Evolutionary conservation across 2,113 vertebrate genomes (phyloP).

Genomic region (Tragelaphus imberbis): DNA sequence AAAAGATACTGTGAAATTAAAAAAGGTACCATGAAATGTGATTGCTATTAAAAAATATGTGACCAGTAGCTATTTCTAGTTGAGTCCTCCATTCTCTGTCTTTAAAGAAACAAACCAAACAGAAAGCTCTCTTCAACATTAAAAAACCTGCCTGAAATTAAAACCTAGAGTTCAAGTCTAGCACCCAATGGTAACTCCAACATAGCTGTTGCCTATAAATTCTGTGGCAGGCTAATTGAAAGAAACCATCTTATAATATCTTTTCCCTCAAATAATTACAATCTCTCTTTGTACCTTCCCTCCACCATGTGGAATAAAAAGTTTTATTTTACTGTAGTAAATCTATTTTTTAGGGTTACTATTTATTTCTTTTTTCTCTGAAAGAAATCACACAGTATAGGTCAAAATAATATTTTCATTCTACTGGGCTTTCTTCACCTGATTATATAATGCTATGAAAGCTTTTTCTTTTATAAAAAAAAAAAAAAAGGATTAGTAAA

Average conservation of each 20-base stretch:
- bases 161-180: background rate
- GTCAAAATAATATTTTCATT: slow-evolving; percentile 34
- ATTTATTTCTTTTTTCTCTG: background rate
- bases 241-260: background rate
- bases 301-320: slow-evolving; percentile 42
- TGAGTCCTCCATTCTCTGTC: slow-evolving; percentile 19
- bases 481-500: background rate
- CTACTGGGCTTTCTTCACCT: slow-evolving; percentile 32
- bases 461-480: background rate
- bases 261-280: slow-evolving; percentile 1
- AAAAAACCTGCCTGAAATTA: background rate
- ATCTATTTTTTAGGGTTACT: slow-evolving; percentile 26
- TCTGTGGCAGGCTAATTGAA: background rate
- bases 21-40: slow-evolving; percentile 38
- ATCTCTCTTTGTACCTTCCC: slow-evolving; percentile 40
- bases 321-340: slow-evolving; percentile 27
- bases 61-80: slow-evolving; percentile 26
- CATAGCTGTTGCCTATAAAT: background rate
- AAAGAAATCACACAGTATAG: slow-evolving; percentile 44
- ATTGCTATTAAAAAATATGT: background rate
- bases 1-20: slow-evolving; percentile 41
- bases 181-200: background rate
- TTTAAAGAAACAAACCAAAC: slow-evolving; percentile 1
- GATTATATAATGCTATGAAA: slow-evolving; percentile 36
- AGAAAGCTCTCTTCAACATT: background rate